phyloP scores from a whole-genome alignment of 2,888 invertebrate species.

The Thumatha senex region DNA sequence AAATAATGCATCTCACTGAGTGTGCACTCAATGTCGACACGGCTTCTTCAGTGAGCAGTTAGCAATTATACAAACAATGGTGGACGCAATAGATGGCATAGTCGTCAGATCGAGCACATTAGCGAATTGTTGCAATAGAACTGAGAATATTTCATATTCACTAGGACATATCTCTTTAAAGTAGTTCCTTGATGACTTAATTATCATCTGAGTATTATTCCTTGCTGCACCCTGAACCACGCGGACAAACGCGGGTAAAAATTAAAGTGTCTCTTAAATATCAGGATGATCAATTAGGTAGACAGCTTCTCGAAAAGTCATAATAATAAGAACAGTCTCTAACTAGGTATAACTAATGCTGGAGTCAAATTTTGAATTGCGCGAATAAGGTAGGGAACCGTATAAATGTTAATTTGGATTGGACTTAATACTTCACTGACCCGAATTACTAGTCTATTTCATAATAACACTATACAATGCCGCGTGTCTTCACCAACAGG shows the following conservation, averaged over 20 bases:
- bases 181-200: background rate
- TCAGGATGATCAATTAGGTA: no score
- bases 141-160: slow-evolving; percentile 24
- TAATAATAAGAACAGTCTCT: no score
- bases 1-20: background rate
- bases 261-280: no score
- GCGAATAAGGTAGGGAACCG: background rate
- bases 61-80: slow-evolving; percentile 30
- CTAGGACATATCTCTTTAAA: slow-evolving; percentile 10
- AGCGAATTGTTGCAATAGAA: slow-evolving; percentile 25
- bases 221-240: no score
- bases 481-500: slow-evolving; percentile 20
- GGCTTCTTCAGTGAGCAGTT: slow-evolving; percentile 3
- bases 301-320: no score
- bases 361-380: no score
- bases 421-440: slow-evolving; percentile 14
- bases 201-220: background rate
- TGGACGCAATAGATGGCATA: slow-evolving; percentile 18
- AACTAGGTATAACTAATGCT: no score
- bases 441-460: slow-evolving; percentile 39
- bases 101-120: slow-evolving; percentile 21
- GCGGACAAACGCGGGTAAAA: no score
- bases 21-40: slow-evolving; percentile 3
- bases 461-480: slow-evolving; percentile 41
- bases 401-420: no score